Conservation (phyloP, 2,888 invertebrate species). For the Ectobius pallidus region DNA sequence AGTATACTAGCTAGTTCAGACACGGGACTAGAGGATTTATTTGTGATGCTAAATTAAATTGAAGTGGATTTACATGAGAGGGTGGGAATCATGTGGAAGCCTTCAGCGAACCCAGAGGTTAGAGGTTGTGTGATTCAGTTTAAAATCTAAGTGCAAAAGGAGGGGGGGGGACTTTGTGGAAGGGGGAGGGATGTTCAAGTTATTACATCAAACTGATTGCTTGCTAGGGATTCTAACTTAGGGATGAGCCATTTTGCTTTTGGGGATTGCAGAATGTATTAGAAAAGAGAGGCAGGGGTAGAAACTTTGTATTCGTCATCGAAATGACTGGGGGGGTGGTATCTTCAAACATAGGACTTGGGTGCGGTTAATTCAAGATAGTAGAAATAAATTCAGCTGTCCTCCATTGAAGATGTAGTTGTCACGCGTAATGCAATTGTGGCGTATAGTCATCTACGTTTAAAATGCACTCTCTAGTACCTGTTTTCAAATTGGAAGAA, state of each 20-base stretch:
- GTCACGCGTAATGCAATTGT: not conserved
- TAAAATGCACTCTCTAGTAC: not conserved
- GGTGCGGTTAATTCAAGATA: constrained; percentile 4
- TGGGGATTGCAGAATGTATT: not conserved
- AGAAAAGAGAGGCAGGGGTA: not conserved
- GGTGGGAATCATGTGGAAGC: not conserved
- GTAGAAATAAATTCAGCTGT: constrained; percentile 1
- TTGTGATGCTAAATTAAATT: constrained; percentile 34
- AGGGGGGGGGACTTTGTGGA: too few species aligned
- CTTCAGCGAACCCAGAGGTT: not conserved
- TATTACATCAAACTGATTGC: constrained; percentile 16
- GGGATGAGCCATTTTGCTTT: not conserved
- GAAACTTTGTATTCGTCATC: constrained; percentile 17
- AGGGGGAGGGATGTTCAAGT: not conserved
- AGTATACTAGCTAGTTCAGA: not conserved
- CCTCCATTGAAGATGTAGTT: not conserved
- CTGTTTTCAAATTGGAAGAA: too few species aligned
- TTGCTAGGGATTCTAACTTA: not conserved
- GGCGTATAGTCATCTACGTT: not conserved
- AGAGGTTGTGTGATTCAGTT: constrained; percentile 19
- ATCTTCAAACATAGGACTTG: not conserved
- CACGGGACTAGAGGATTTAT: constrained; percentile 23
- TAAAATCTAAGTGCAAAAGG: not conserved
- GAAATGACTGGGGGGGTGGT: constrained; percentile 6
- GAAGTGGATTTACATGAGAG: constrained; percentile 26